A percentile compares a stretch with the other conserved stretches of the same genome.
Evolutionary conservation across 2,113 vertebrate genomes (phyloP).

Genomic region (Cephalopterus ornatus): DNA sequence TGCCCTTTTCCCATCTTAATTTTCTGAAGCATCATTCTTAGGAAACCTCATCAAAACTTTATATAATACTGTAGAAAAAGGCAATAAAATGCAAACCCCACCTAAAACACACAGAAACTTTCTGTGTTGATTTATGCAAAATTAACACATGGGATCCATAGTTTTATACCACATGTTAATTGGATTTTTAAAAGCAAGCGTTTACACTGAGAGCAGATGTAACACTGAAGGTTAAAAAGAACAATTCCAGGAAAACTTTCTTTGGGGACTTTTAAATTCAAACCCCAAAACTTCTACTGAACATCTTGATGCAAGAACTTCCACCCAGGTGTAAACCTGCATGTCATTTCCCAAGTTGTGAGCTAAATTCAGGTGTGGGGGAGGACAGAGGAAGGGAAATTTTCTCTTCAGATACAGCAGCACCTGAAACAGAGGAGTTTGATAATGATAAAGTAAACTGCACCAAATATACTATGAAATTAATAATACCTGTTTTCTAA

Average conservation of each 20-base stretch:
- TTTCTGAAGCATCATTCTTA: not conserved
- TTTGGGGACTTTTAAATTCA: not conserved
- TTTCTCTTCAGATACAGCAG: not conserved
- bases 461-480: not conserved
- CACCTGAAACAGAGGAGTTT: not conserved
- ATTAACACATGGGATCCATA: not conserved
- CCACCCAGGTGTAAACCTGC: not conserved
- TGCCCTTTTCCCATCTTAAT: not conserved
- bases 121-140: not conserved
- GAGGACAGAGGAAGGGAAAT: not conserved
- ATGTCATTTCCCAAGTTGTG: not conserved
- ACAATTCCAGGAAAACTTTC: not conserved
- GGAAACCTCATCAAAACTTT: not conserved
- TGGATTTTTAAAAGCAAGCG: not conserved
- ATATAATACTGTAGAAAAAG: not conserved
- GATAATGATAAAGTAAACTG: not conserved
- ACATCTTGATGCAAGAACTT: not conserved
- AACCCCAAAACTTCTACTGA: not conserved
- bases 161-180: not conserved
- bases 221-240: not conserved
- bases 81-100: rapidly evolving
- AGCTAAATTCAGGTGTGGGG: not conserved
- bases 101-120: not conserved
- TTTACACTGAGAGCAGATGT: not conserved
- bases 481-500: not conserved